Evolutionary conservation across 2,113 vertebrate genomes (phyloP), one percentile per base, ranked within the genome.

Genomic region (Onychostoma macrolepis): DNA sequence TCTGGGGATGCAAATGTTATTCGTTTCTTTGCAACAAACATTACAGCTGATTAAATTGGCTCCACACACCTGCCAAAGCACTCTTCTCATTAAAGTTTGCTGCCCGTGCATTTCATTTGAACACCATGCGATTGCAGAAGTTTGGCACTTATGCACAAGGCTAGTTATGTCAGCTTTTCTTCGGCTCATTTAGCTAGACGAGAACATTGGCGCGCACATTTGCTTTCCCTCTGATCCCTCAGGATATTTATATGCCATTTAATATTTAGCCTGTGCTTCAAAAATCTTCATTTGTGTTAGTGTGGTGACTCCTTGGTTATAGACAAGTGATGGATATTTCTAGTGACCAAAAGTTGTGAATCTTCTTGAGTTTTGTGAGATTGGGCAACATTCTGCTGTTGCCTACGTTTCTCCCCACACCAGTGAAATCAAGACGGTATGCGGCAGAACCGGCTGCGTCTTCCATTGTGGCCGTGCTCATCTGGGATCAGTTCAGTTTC

Each of bases 391-490:
- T 65, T 43, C 61, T 67, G 38, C 50, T 61, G 19, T 4, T 72
- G 69, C 41, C 72, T 45, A 48, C n/a, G 43, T 26, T 48, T 48
- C 76, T 78, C 45, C 45, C 8, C 17, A 41, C 45, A 26, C 10
- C 43, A 48, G 28, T 45, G 38, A 61, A 58, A 48, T 15, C 50
- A 3, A 36, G 43, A 28, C 43, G 36, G 83, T 83, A 87, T 89
- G 87, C 45, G 41, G 90, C 83, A 86, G 77, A 88, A 89, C 89
- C 63, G 80, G 85, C 88, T 88, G 48, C 63, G 10, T 86, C 38
- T 72, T 41, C 63, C 45, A 11, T 45, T 12, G 65, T 48, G 63
- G 45, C 48, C 9, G 9, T 28, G 38, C 45, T 36, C 56, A 43
- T 26, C 67, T 72, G 45, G 38, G 13, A 45, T 24, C 1, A 43